A percentile compares a stretch with the other conserved stretches of the same genome.
phyloP scores from a whole-genome alignment of 2,113 vertebrate genomes.

The Melanerpes formicivorus region DNA sequence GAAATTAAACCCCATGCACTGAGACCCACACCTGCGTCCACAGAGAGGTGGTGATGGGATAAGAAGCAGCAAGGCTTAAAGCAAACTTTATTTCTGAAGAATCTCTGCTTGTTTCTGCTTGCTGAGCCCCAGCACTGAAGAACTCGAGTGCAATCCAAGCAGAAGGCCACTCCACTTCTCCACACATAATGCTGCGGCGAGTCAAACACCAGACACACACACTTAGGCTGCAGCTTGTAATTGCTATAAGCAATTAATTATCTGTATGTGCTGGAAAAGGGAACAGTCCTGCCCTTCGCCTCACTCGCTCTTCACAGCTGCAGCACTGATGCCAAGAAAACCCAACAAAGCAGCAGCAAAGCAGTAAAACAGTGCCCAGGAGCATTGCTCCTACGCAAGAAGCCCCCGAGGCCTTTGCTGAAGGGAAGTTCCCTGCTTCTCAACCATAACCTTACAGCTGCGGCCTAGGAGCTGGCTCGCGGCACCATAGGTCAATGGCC shows the following conservation, averaged over 20 bases:
- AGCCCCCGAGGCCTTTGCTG: neutral
- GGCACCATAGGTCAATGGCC: neutral
- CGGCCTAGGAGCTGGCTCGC: accelerated
- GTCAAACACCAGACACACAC: accelerated
- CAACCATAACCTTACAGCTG: neutral
- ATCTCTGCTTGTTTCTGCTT: neutral
- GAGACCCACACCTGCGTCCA: neutral
- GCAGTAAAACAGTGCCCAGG: neutral
- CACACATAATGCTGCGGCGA: neutral
- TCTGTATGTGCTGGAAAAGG: neutral
- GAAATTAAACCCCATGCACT: neutral
- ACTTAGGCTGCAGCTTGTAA: neutral
- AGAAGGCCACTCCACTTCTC: neutral
- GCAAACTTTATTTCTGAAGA: neutral
- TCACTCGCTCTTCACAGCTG: neutral
- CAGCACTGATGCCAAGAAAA: neutral
- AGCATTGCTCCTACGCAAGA: accelerated
- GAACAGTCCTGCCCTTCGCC: neutral
- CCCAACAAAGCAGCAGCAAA: neutral
- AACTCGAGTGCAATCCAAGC: neutral
- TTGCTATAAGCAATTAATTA: neutral
- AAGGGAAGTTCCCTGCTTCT: neutral
- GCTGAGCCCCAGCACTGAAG: neutral
- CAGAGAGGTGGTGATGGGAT: neutral
- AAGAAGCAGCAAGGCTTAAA: neutral